Evolutionary conservation across 2,113 vertebrate species (phyloP).

Genomic region (Polypterus bichir): DNA sequence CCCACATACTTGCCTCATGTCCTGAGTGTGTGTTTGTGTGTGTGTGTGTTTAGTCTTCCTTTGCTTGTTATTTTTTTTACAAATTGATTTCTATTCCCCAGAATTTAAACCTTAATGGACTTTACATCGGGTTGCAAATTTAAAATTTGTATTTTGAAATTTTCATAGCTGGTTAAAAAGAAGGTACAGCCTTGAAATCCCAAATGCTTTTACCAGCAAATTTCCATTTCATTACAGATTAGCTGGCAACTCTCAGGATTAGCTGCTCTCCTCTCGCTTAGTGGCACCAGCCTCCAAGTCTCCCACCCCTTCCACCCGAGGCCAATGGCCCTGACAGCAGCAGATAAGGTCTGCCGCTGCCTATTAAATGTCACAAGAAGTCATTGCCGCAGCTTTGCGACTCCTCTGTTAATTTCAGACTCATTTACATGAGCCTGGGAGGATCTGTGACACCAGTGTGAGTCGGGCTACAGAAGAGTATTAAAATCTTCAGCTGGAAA

Average conservation of each 20-base stretch:
- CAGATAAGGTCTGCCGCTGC: conserved; percentile 35
- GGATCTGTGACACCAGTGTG: too few species aligned
- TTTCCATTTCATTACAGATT: conserved; percentile 56
- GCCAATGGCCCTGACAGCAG: conserved; percentile 27
- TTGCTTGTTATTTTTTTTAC: too few species aligned
- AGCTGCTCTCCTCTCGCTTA: conserved; percentile 25
- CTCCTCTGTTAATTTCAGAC: conserved; percentile 1
- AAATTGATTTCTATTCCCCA: too few species aligned
- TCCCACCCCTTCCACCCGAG: too few species aligned
- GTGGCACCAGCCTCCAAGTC: conserved; percentile 12
- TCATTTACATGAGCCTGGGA: conserved; percentile 1
- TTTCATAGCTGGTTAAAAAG: background rate
- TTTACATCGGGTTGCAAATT: too few species aligned
- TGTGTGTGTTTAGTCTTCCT: too few species aligned
- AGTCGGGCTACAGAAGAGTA: too few species aligned
- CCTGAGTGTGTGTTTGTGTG: too few species aligned
- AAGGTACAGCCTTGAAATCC: background rate
- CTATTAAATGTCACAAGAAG: conserved; percentile 29
- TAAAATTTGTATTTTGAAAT: background rate
- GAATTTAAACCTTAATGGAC: too few species aligned
- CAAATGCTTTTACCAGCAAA: conserved; percentile 25
- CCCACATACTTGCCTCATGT: too few species aligned
- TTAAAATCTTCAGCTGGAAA: too few species aligned
- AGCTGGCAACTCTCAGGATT: conserved; percentile 39
- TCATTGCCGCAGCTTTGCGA: conserved; percentile 17